Evolutionary conservation across 2,888 invertebrate species (phyloP), one percentile per base, ranked within the genome.

Genomic region (Crocallis elinguaria): DNA sequence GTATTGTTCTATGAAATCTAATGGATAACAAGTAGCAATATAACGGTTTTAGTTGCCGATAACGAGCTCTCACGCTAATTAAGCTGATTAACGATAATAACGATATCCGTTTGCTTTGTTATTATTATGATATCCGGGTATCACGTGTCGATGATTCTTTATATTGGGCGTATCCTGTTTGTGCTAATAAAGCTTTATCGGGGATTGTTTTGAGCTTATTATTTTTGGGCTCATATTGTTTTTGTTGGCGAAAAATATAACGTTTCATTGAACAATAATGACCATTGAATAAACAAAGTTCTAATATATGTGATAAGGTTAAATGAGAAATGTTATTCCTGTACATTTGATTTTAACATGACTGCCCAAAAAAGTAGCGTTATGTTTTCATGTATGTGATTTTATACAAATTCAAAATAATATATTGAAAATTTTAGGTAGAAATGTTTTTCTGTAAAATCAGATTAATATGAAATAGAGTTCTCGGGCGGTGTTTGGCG

Each of bases 381-480:
- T 3, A 4, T 19, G 19, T 23, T 23, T 3, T 23, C 23, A 23
- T 1, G n/a, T n/a, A n/a, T n/a, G n/a, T n/a, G n/a, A n/a, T n/a
- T n/a, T n/a, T n/a, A n/a, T n/a, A n/a, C n/a, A n/a, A n/a, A n/a
- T n/a, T n/a, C n/a, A n/a, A n/a, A 19, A 5, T 19, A 19, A 19
- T 19, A 19, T 19, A 19, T 19, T 19, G 19, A n/a, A n/a, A n/a
- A n/a, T n/a, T n/a, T n/a, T n/a, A n/a, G n/a, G n/a, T 14, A 36
- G 1, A 25, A 14, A 30, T 36, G 36, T 50, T 57, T 61, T 61
- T 66, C 58, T 64, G 67, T 66, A 66, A 77, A 80, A 82, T 73
- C 71, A 72, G 79, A 79, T 84, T 79, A 19, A 13, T 77, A 78
- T 79, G 77, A 67, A 71, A 82, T 82, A 75, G 65, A 73, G 75